These are phyloP conservation scores for Dugesia japonica DNA, from an alignment of 2,888 invertebrate species.

Conservation along the genomic window DNA sequence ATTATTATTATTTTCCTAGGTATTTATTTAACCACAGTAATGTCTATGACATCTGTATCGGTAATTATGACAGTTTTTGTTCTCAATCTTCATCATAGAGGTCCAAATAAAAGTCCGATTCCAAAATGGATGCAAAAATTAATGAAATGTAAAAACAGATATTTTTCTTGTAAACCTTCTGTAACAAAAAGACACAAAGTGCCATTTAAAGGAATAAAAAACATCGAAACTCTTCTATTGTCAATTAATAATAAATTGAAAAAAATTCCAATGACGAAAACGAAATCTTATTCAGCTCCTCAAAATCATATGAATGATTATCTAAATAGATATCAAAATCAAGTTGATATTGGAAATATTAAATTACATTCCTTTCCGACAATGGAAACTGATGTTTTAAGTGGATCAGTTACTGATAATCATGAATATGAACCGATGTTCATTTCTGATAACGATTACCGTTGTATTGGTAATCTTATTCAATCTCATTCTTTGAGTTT, in stretches of 20 bases:
- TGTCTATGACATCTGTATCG: constrained; percentile 53
- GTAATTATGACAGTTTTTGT: constrained; percentile 53
- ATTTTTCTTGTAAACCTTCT: constrained; percentile 37
- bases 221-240: background rate
- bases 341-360: background rate
- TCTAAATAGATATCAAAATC: background rate
- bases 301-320: background rate
- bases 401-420: background rate
- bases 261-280: background rate
- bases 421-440: constrained; percentile 8
- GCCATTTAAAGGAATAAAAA: constrained; percentile 5
- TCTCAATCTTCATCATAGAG: constrained; percentile 53
- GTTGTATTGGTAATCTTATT: background rate
- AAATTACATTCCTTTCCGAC: background rate
- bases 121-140: constrained; percentile 48
- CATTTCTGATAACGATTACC: background rate
- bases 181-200: background rate
- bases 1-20: constrained; percentile 43
- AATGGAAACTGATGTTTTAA: background rate
- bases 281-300: background rate
- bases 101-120: constrained; percentile 49
- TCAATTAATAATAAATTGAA: background rate
- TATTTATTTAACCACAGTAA: constrained; percentile 53
- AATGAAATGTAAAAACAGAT: constrained; percentile 35
- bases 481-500: background rate